Evolutionary conservation across 2,888 invertebrate genomes (phyloP).

Genomic region (Eurois occulta): DNA sequence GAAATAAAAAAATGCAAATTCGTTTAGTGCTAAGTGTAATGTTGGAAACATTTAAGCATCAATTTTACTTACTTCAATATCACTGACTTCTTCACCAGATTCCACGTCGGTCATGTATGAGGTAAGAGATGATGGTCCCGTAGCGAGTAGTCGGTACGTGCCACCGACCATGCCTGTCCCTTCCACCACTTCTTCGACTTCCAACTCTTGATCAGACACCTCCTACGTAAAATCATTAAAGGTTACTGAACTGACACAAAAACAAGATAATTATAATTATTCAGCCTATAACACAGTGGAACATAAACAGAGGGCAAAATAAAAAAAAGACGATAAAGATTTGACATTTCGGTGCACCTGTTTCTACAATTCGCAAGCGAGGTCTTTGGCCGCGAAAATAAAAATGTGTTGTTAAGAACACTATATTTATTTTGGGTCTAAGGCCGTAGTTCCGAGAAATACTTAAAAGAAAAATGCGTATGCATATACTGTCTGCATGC

Average conservation of each 20-base stretch:
- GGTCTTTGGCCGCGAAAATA: conserved; percentile 47
- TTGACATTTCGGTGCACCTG: conserved; percentile 54
- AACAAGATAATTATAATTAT: conserved; percentile 19
- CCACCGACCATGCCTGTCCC: conserved; percentile 87
- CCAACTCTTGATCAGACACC: conserved; percentile 85
- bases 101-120: conserved; percentile 80
- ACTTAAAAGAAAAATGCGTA: background rate
- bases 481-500: background rate
- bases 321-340: conserved; percentile 29
- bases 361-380: conserved; percentile 45
- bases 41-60: background rate
- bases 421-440: conserved; percentile 39
- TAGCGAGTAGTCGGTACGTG: conserved; percentile 84
- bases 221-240: conserved; percentile 71
- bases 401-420: conserved; percentile 31
- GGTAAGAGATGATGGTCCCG: conserved; percentile 79
- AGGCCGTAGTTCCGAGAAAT: conserved; percentile 2
- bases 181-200: conserved; percentile 86
- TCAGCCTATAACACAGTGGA: background rate
- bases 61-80: conserved; percentile 83
- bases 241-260: conserved; percentile 23
- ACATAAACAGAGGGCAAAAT: conserved; percentile 33
- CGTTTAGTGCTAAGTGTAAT: background rate
- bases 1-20: background rate
- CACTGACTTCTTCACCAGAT: conserved; percentile 84